Percentiles rank a stretch among this genome's conserved stretches.
These are phyloP conservation scores for Anguilla anguilla DNA, from an alignment of 2,797 vertebrate genomes.

Conservation along the genomic window DNA sequence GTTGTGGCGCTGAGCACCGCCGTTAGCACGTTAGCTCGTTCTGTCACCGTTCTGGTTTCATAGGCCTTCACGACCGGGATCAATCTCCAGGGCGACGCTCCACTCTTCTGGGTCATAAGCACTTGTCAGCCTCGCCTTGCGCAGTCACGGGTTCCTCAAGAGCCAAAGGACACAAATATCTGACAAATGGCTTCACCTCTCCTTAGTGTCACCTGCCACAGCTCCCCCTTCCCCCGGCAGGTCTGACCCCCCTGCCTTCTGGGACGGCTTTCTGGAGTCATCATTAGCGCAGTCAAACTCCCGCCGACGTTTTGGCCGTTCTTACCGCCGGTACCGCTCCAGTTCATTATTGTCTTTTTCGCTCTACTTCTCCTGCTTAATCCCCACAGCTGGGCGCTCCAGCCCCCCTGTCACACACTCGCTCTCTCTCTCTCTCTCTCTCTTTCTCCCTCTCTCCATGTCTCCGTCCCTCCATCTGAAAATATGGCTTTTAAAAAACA, in stretches of 20 bases:
- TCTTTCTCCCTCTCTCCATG: neutral
- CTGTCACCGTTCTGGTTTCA: neutral
- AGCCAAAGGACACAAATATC: neutral
- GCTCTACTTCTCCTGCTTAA: constrained; percentile 46
- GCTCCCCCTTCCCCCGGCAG: neutral
- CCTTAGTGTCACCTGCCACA: neutral
- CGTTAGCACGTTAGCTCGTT: neutral
- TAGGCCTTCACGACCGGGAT: neutral
- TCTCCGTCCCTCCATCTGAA: neutral
- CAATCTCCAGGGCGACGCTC: neutral
- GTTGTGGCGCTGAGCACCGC: neutral
- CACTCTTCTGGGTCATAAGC: neutral
- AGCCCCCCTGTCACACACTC: constrained; percentile 20
- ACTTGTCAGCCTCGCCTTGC: neutral
- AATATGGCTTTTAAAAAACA: neutral
- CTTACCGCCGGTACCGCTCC: constrained; percentile 26
- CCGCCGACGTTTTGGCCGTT: constrained; percentile 29
- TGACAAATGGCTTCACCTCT: constrained; percentile 3
- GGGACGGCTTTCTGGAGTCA: constrained; percentile 6
- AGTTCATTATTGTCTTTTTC: constrained; percentile 53
- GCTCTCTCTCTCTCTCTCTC: constrained; percentile 27
- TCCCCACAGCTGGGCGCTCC: constrained; percentile 34
- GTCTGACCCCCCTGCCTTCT: constrained; percentile 5
- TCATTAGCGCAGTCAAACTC: constrained; percentile 45
- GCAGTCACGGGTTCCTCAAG: constrained; percentile 18